Percentiles rank a stretch among this genome's conserved stretches.
These are phyloP conservation scores for Heloderma charlesbogerti DNA, from an alignment of 2,113 vertebrate species.

Conservation along the genomic window DNA sequence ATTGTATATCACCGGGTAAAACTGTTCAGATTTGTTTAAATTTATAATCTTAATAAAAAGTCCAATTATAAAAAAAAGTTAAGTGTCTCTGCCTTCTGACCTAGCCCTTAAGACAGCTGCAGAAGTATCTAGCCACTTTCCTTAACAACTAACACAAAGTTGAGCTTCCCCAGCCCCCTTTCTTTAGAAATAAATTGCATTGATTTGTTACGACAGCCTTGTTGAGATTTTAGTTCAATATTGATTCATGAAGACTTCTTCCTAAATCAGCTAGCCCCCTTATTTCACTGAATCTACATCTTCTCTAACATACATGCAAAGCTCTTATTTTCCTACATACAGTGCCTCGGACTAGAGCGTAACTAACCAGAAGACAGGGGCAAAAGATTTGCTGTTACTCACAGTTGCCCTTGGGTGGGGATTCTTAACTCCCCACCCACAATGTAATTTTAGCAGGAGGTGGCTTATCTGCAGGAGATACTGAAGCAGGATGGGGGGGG, in stretches of 20 bases:
- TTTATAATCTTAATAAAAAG: conserved; percentile 95
- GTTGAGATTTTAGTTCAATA: not conserved
- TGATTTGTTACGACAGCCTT: not conserved
- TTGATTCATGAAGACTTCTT: not conserved
- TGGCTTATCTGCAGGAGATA: not conserved
- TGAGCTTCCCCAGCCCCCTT: too few relatives aligned
- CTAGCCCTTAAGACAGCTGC: conserved; percentile 17
- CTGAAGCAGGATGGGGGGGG: not conserved
- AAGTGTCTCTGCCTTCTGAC: conserved; percentile 15
- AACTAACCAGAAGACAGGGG: too few relatives aligned
- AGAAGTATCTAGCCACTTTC: not conserved
- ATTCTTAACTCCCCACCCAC: not conserved
- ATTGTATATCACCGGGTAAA: conserved; percentile 94
- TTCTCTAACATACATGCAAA: not conserved
- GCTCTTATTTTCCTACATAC: too few relatives aligned
- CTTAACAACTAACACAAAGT: too few relatives aligned
- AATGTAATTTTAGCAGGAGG: not conserved
- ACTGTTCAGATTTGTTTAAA: conserved; percentile 94
- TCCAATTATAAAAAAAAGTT: conserved; percentile 64
- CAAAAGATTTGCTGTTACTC: not conserved
- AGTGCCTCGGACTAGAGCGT: not conserved
- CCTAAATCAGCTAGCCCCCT: not conserved
- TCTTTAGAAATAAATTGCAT: not conserved
- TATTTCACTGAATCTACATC: not conserved
- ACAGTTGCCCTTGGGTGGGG: not conserved